Conservation (phyloP, 1,140 invertebrate genomes). For the Aphaenogaster floridana region DNA sequence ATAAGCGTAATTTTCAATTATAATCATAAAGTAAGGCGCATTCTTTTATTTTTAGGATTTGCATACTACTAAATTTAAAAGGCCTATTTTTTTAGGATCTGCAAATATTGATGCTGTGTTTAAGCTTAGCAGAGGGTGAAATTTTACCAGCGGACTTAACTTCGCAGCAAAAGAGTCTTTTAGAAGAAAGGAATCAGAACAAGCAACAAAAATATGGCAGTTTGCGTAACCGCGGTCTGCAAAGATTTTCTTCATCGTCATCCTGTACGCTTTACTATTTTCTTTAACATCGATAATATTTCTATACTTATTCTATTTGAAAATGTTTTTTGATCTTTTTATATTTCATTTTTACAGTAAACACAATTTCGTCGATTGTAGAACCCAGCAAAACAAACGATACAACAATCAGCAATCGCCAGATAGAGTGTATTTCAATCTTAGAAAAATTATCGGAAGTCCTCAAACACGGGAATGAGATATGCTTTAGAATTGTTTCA, state of each 20-base stretch:
- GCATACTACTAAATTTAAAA: conserved; percentile 1
- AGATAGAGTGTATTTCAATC: conserved; percentile 78
- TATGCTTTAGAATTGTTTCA: conserved; percentile 87
- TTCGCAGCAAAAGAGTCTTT: conserved; percentile 77
- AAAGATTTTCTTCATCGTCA: conserved; percentile 76
- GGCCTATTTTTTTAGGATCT: conserved; percentile 75
- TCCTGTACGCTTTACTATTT: conserved; percentile 73
- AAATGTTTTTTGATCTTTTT: not conserved
- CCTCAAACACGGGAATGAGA: conserved; percentile 85
- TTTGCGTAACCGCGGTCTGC: conserved; percentile 75
- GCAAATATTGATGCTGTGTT: conserved; percentile 82
- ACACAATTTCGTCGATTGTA: conserved; percentile 11
- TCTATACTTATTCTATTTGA: not conserved
- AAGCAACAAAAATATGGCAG: conserved; percentile 76
- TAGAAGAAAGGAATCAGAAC: conserved; percentile 71
- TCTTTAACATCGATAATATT: not conserved
- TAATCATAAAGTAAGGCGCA: conserved; percentile 77
- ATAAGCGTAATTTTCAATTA: conserved; percentile 83
- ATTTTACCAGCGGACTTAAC: conserved; percentile 81
- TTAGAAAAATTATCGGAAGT: conserved; percentile 79
- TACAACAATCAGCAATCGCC: conserved; percentile 65
- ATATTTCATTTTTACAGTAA: conserved; percentile 46
- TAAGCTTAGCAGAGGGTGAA: conserved; percentile 83
- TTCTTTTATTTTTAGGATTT: conserved; percentile 22
- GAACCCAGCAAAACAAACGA: conserved; percentile 52